Base-by-base conservation (phyloP, 2,113 vertebrate genomes). In the Rhagologus leucostigma region DNA sequence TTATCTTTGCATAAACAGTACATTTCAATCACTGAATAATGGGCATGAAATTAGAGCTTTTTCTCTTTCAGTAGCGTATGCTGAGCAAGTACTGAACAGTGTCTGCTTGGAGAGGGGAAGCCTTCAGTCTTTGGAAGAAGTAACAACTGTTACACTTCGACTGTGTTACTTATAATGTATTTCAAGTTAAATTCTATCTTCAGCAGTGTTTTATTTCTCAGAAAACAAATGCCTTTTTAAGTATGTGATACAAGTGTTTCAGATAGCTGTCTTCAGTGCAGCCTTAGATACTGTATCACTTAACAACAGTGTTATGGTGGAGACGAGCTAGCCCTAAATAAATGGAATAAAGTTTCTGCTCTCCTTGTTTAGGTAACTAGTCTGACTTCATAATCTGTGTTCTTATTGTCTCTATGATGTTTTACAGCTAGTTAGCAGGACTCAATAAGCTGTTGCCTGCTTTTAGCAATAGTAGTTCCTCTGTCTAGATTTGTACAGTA, bases 271-370 rank as follows among this genome's bases (percentile, higher is more conserved):
- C 64, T 57, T 53, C 32, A 63, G 50, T 5, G 7, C 15, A 49
- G 46, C 39, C 27, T 70, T 63, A 76, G 41, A 11, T 56, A 37
- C 13, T 27, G 44, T 11, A 27, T 62, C 35, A 27, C 8, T 37
- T 57, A 80, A 41, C 10, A 8, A n/a, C 11, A 15, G 14, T 0
- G 0, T 62, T 73, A 14, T 3, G 12, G 12, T 55, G 56, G 33
- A 56, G 21, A 77, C 16, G 29, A 70, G 21, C 32, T 24, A 69
- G 11, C n/a, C 10, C 65, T 59, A 33, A 57, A n/a, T 4, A 20
- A 47, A 30, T 3, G 11, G 6, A 95, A 42, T 64, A 6, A 77
- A 60, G 21, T 17, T 93, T 78, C 60, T 91, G 60, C 39, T 69
- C 11, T 52, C 24, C 17, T 29, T 37, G 5, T 75, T 65, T 29